phyloP scores from a whole-genome alignment of 1,140 invertebrate genomes.

The Aphelenchoides besseyi region DNA sequence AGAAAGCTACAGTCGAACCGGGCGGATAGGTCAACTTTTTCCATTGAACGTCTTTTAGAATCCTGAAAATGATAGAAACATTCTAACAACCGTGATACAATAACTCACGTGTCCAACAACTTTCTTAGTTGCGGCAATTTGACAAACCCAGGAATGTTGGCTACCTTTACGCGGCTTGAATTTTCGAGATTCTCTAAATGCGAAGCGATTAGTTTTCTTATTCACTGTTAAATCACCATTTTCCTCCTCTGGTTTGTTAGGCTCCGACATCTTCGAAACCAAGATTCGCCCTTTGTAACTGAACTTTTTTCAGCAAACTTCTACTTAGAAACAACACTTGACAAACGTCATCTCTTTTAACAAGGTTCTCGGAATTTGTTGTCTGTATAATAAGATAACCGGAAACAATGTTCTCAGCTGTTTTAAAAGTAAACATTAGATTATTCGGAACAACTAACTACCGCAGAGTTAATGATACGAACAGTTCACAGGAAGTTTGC shows the following conservation, averaged over 20 bases:
- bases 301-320: background rate
- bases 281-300: background rate
- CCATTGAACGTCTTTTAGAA: constrained; percentile 5
- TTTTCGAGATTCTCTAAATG: background rate
- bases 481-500: too few relatives aligned
- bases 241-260: background rate
- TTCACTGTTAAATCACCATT: background rate
- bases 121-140: constrained; percentile 25
- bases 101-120: constrained; percentile 24
- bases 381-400: too few relatives aligned
- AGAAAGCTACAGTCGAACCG: background rate
- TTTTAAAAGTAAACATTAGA: too few relatives aligned
- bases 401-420: too few relatives aligned
- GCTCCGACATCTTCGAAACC: background rate
- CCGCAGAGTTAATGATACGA: too few relatives aligned
- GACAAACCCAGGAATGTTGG: constrained; percentile 22
- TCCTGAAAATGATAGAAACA: constrained; percentile 16
- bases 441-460: too few relatives aligned
- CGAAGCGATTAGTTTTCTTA: background rate
- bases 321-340: too few relatives aligned
- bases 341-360: too few relatives aligned
- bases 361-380: too few relatives aligned
- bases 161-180: constrained; percentile 24
- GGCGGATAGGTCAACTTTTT: constrained; percentile 13
- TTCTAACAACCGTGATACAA: background rate